Evolutionary conservation across 2,797 vertebrate species (phyloP), one percentile per base, ranked within the genome.

Genomic region (Bradypodion ventrale): DNA sequence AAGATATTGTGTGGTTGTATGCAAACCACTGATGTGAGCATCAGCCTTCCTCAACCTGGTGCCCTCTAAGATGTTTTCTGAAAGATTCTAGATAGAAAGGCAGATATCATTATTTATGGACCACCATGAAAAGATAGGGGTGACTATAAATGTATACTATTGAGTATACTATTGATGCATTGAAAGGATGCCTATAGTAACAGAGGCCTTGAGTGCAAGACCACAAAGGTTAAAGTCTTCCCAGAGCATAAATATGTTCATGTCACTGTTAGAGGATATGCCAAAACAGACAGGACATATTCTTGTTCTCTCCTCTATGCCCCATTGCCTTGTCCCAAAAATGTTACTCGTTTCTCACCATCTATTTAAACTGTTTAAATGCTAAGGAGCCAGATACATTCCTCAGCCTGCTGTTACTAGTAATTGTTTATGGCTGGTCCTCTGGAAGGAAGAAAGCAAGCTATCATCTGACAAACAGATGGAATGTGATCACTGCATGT

Each of bases 401-500:
- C 80, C 86, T 76, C 46, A 87, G 16, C 42, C 74, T 72, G 13
- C 60, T 5, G 23, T 19, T 56, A 4, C 46, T 78, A 56, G 35
- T 27, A 66, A 65, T 63, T 79, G 0, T 23, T 23, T 60, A 80
- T 42, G 59, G 80, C 49, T 7, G 49, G 8, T 81, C 78, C 81
- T 46, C 65, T 75, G 82, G 62, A 87, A 42, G 25, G 70, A 89
- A 60, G n/a, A 59, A 81, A 86, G 42, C 65, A 86, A 84, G 23
- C 82, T 56, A 32, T 35, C 74, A 52, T 66, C 62, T 37, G 77
- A 68, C 60, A 66, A n/a, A 69, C 74, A 68, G 76, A 59, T 0
- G 7, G 49, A 66, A 21, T 56, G 85, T 1, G 0, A n/a, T 12
- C 35, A 69, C 32, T 49, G 83, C 62, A 73, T 23, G 69, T 85